Evolutionary conservation across 1,140 invertebrate species (phyloP).

Genomic region (Aplysia californica): DNA sequence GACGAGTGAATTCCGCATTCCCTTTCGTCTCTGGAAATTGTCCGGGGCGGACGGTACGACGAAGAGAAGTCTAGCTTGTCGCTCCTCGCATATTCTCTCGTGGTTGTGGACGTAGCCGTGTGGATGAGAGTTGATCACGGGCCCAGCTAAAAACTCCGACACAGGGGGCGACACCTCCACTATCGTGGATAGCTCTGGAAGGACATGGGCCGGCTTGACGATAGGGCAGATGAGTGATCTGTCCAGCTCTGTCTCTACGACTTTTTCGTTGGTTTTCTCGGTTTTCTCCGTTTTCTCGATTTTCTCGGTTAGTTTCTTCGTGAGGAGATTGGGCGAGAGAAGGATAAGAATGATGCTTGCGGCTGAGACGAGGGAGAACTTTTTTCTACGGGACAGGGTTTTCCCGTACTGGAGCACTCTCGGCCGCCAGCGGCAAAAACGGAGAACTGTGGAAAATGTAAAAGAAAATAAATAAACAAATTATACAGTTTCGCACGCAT

Average conservation of each 20-base stretch:
- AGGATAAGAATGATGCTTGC: too few species aligned
- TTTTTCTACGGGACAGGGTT: too few species aligned
- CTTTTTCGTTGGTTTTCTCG: too few species aligned
- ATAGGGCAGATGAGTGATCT: neutral
- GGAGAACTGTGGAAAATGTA: too few species aligned
- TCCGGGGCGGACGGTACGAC: neutral
- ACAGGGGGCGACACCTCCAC: neutral
- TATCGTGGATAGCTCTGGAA: neutral
- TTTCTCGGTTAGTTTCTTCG: too few species aligned
- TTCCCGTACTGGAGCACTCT: too few species aligned
- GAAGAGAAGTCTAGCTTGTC: neutral
- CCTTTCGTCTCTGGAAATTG: neutral
- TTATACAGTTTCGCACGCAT: too few species aligned
- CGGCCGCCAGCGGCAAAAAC: too few species aligned
- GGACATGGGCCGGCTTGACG: neutral
- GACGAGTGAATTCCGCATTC: neutral
- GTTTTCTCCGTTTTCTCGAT: too few species aligned
- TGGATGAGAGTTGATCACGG: slow-evolving; percentile 1
- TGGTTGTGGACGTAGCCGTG: slow-evolving; percentile 3
- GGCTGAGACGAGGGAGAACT: too few species aligned
- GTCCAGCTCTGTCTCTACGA: neutral
- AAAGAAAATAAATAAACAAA: too few species aligned
- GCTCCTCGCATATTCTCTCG: neutral
- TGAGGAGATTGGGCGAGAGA: too few species aligned
- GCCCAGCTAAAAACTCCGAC: neutral